phyloP scores from a whole-genome alignment of 1,140 invertebrate species.

The Orchestia grillus region DNA sequence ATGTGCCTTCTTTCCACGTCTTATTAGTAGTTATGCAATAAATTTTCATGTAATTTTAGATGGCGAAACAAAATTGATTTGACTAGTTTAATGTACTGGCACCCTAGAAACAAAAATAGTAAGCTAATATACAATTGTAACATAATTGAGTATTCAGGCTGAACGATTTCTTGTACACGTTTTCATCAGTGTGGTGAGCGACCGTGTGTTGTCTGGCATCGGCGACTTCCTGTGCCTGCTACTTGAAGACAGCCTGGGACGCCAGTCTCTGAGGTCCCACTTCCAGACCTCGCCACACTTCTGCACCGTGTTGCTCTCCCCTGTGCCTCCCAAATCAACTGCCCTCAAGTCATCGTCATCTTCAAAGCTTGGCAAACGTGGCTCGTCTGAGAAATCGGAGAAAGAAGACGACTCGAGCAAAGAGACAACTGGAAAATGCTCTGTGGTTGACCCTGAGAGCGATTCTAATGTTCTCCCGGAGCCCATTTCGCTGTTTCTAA shows the following conservation, averaged over 20 bases:
- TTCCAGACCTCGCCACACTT: constrained; percentile 48
- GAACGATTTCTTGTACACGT: not conserved
- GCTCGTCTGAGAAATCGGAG: not conserved
- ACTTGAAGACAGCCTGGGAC: not conserved
- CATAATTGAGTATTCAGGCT: too few species aligned
- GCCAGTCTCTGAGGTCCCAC: constrained; percentile 7
- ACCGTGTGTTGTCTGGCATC: constrained; percentile 32
- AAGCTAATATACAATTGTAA: too few species aligned
- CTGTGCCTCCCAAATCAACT: constrained; percentile 28
- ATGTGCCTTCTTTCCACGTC: too few species aligned
- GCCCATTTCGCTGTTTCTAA: constrained; percentile 27
- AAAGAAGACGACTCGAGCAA: not conserved
- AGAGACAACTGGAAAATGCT: not conserved
- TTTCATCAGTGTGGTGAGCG: constrained; percentile 28
- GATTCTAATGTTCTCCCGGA: constrained; percentile 15
- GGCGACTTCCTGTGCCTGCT: constrained; percentile 40
- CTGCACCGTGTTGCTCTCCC: constrained; percentile 16
- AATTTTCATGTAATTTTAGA: too few species aligned
- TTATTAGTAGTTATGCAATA: too few species aligned
- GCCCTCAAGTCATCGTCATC: not conserved
- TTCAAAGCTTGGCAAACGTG: constrained; percentile 5
- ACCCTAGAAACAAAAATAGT: too few species aligned
- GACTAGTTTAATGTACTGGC: too few species aligned
- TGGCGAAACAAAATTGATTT: too few species aligned
- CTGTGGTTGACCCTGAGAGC: not conserved